These are phyloP conservation scores for Coronaproctus castanopsis DNA, from an alignment of 2,888 invertebrate genomes.

Conservation along the genomic window DNA sequence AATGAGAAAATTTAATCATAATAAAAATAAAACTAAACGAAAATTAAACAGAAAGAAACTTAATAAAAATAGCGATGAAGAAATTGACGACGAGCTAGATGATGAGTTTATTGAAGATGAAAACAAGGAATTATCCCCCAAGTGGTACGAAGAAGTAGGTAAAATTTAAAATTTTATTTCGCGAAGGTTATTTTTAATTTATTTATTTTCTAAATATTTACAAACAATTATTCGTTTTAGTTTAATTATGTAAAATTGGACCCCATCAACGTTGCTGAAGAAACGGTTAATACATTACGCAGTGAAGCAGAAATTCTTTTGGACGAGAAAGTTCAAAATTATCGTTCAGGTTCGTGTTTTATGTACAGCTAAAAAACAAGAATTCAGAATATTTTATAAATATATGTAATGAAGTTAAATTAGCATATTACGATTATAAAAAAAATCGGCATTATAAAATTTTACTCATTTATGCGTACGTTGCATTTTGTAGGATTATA, in stretches of 20 bases:
- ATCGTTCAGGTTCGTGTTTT: constrained; percentile 36
- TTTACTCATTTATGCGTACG: too few relatives aligned
- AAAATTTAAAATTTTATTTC: constrained; percentile 7
- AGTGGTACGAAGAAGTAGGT: constrained; percentile 38
- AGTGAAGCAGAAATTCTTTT: constrained; percentile 44
- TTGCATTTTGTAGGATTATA: not conserved
- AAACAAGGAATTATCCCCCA: constrained; percentile 29
- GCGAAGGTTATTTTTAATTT: constrained; percentile 4
- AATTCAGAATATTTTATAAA: too few relatives aligned
- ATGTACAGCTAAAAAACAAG: too few relatives aligned
- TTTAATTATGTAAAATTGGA: constrained; percentile 20
- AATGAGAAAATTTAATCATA: not conserved
- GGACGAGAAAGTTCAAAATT: constrained; percentile 40
- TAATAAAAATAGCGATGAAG: constrained; percentile 13
- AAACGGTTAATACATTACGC: constrained; percentile 36
- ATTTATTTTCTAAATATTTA: constrained; percentile 2
- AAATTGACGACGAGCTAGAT: constrained; percentile 31
- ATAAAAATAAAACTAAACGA: constrained; percentile 1
- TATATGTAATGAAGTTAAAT: too few relatives aligned
- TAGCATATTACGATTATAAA: too few relatives aligned
- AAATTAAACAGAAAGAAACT: not conserved
- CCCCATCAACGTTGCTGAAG: constrained; percentile 31
- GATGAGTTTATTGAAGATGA: constrained; percentile 31
- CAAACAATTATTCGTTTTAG: not conserved
- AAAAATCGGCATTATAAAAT: too few relatives aligned